Evolutionary conservation across 2,797 vertebrate species (phyloP), one percentile per base, ranked within the genome.

Genomic region (Onychomys leucogaster): DNA sequence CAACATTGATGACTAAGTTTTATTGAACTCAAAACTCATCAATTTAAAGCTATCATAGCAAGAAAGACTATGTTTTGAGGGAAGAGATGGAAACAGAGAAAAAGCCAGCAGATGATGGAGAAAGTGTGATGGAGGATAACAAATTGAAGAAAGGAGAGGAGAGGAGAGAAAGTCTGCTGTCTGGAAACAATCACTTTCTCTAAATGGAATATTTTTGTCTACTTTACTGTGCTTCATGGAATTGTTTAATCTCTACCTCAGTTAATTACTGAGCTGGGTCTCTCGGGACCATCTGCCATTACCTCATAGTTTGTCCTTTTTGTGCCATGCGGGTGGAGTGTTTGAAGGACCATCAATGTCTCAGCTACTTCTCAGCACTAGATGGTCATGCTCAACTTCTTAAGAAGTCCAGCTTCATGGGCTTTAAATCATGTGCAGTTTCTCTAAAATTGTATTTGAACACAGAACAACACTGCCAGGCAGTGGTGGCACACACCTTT

Each of bases 1-100:
- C 73, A 96, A 71, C 61, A 92, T 3, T 49, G 52, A 43, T 43
- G 34, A 78, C 1, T 59, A 43, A 78, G 25, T 69, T 77, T 90
- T 89, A 85, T 27, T 73, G 41, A 29, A 0, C 41, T 94, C 61
- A 96, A 76, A 75, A 49, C 94, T 93, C 96, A 67, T 17, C 17
- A 52, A 49, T 65, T 37, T 76, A n/a, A 88, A 8, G 1, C 46
- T 82, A n/a, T 73, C 8, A n/a, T 41, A 92, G 0, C 16, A 11
- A 91, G 27, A 90, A 49, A 55, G 55, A 55, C 14, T 92, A 5
- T 21, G 55, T n/a, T 49, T 55, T 82, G 34, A 23, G 46, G 19
- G 19, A 34, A 65, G 4, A 5, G 27, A 14, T 14, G 19, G 34
- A 61, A 41, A 25, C 4, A 43, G 23, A 29, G 11, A 21, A 34